These are phyloP conservation scores for Automeris io DNA, from an alignment of 2,888 invertebrate genomes.

Conservation along the genomic window DNA sequence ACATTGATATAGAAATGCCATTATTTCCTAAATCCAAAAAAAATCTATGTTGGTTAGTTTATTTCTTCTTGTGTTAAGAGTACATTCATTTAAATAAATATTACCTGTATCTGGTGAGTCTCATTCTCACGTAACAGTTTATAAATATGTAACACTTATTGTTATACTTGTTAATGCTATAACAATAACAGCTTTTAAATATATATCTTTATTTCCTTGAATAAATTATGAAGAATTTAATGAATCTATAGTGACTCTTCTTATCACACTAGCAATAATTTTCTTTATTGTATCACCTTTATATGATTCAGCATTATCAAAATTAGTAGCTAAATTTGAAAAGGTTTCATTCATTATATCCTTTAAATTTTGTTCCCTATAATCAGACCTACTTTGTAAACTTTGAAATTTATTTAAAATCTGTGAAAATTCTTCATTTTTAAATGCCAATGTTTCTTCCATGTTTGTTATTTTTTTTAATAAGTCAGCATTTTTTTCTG, in stretches of 20 bases:
- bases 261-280: constrained; percentile 48
- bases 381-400: constrained; percentile 16
- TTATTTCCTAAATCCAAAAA: too few relatives aligned
- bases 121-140: too few relatives aligned
- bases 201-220: too few relatives aligned
- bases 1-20: too few relatives aligned
- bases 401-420: constrained; percentile 16
- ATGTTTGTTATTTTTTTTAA: constrained; percentile 26
- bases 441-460: constrained; percentile 23
- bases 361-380: constrained; percentile 38
- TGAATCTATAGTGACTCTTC: constrained; percentile 49
- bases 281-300: constrained; percentile 46
- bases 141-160: too few relatives aligned
- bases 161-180: too few relatives aligned
- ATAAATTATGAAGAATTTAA: constrained; percentile 18
- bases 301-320: constrained; percentile 40
- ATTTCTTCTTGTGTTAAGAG: too few relatives aligned
- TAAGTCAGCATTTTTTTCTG: constrained; percentile 19
- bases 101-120: too few relatives aligned
- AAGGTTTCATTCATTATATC: constrained; percentile 61
- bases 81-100: too few relatives aligned
- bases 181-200: too few relatives aligned
- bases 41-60: too few relatives aligned
- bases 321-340: constrained; percentile 46
- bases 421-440: constrained; percentile 22